Base-by-base conservation (phyloP, 2,888 invertebrate genomes). In the Leptothorax acervorum region DNA sequence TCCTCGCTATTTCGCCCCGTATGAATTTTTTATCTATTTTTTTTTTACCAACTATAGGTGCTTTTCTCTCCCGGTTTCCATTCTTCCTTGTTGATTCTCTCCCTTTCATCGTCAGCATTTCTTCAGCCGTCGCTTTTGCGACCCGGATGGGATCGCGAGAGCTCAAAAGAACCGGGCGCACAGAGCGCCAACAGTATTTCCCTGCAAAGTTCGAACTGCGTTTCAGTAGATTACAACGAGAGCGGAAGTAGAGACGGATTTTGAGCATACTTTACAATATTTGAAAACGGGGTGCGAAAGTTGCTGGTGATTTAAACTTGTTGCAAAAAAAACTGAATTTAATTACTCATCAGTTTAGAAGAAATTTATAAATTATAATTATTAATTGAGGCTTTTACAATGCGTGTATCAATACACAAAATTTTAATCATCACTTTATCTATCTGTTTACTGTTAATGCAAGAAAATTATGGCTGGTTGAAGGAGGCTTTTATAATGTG, bases 161-260 rank as follows among this genome's bases (percentile, higher is more conserved):
- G 79, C 48, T 89, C 82, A 85, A 89, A 89, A 84, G 85, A 45
- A 81, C 48, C 48, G 9, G 12, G 23, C 48, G 65, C 39, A 78
- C 70, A 85, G 83, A 88, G 81, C 45, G n/a, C 79, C 65, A 68
- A 57, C 62, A 55, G 70, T 74, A 71, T 39, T 70, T 60, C 23
- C 57, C 76, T 60, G 35, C 75, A 84, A 85, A 88, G 74, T 79
- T 85, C 62, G n/a, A 62, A 76, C 62, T 45, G 76, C 79, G 70
- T 87, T 82, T 65, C 71, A 75, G 70, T 53, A 55, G 28, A n/a
- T 45, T 6, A 74, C 78, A 65, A 75, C 51, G 53, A 73, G 48
- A 62, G 42, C 39, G 5, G 39, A 70, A 51, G 62, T 39, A 53
- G 78, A 28, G 6, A 39, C 31, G 28, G 45, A 78, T 68, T 78